Percentiles rank a stretch among this genome's conserved stretches.
These are phyloP conservation scores for Drosophila grimshawi DNA, from an alignment of 1,140 invertebrate species.

Conservation along the genomic window DNA sequence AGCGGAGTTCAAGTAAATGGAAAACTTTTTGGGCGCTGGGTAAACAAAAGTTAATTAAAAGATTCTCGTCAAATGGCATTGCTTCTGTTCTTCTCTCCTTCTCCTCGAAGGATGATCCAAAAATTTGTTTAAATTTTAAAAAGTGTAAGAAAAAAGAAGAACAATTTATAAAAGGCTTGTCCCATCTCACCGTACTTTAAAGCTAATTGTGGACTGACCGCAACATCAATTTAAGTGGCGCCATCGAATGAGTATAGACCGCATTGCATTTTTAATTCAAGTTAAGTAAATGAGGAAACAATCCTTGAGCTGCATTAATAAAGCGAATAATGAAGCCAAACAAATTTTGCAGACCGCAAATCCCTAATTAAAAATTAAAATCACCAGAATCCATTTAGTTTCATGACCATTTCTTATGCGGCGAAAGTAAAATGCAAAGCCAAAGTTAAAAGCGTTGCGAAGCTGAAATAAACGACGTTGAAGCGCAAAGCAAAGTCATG, in stretches of 20 bases:
- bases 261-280: slow-evolving; percentile 57
- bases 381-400: slow-evolving; percentile 65
- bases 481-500: slow-evolving; percentile 60
- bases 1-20: slow-evolving; percentile 30
- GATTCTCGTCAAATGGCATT: slow-evolving; percentile 38
- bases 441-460: slow-evolving; percentile 17
- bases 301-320: slow-evolving; percentile 27
- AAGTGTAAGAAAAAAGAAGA: neutral
- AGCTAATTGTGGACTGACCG: slow-evolving; percentile 27
- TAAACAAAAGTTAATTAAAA: slow-evolving; percentile 80
- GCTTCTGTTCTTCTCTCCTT: slow-evolving; percentile 8
- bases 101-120: slow-evolving; percentile 4
- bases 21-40: slow-evolving; percentile 58
- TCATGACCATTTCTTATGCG: slow-evolving; percentile 49
- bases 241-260: slow-evolving; percentile 5
- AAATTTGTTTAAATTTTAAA: neutral
- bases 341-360: slow-evolving; percentile 40
- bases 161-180: slow-evolving; percentile 13
- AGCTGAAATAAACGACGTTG: slow-evolving; percentile 60
- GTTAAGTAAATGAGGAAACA: slow-evolving; percentile 3
- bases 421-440: slow-evolving; percentile 33
- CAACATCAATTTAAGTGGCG: slow-evolving; percentile 16
- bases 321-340: slow-evolving; percentile 24
- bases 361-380: slow-evolving; percentile 76
- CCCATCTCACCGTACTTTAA: slow-evolving; percentile 5